Conservation (phyloP, 2,888 invertebrate genomes). For the Allacma fusca region DNA sequence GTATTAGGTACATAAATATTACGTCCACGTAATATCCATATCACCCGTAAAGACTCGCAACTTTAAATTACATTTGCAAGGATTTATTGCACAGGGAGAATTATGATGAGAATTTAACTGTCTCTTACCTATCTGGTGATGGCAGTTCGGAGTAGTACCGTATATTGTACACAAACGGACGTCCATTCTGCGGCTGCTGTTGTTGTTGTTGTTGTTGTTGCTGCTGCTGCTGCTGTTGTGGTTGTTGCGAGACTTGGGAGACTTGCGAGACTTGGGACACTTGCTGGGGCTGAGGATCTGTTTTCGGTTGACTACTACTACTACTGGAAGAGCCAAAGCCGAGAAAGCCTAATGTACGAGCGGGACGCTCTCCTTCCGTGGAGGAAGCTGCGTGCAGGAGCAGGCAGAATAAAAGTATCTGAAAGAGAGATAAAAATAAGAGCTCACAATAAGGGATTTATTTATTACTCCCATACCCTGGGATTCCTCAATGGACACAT, state of each 20-base stretch:
- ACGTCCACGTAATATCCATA: no score
- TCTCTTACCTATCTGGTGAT: slow-evolving; percentile 32
- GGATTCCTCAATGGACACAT: background rate
- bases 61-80: no score
- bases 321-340: slow-evolving; percentile 30
- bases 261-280: slow-evolving; percentile 10
- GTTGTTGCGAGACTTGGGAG: background rate
- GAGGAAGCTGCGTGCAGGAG: slow-evolving; percentile 1
- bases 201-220: no score
- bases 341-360: slow-evolving; percentile 38
- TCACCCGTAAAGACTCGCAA: no score
- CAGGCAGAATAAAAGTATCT: slow-evolving; percentile 25
- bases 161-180: slow-evolving; percentile 37
- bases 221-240: no score
- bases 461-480: background rate
- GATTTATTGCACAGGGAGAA: no score
- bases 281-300: background rate
- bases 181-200: slow-evolving; percentile 14
- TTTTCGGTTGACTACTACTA: slow-evolving; percentile 21
- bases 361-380: slow-evolving; percentile 31
- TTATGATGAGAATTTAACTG: no score
- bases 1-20: no score
- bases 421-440: slow-evolving; percentile 10
- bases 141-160: slow-evolving; percentile 38
- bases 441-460: background rate